A percentile compares a stretch with the other conserved stretches of the same genome.
Conservation (phyloP, 2,888 invertebrate species). For the Drosophila borealis region DNA sequence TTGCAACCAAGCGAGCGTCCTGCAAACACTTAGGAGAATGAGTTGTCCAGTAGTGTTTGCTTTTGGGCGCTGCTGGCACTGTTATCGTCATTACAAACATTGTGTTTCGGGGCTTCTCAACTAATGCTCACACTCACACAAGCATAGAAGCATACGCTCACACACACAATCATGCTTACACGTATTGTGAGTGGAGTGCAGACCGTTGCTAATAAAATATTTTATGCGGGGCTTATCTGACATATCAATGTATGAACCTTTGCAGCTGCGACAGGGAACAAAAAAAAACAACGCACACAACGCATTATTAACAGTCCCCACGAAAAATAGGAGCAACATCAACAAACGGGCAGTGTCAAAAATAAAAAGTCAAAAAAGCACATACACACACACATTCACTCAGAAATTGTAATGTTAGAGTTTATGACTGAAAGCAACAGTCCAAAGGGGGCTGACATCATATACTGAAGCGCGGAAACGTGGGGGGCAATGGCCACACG, state of each 20-base stretch:
- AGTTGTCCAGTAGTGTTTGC: conserved; percentile 58
- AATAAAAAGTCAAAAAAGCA: conserved; percentile 54
- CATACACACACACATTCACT: conserved; percentile 35
- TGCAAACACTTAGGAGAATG: conserved; percentile 49
- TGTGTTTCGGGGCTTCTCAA: conserved; percentile 38
- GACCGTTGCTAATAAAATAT: conserved; percentile 73
- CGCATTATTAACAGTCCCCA: conserved; percentile 71
- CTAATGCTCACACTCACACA: conserved; percentile 11
- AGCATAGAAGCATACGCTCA: not conserved
- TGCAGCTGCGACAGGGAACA: conserved; percentile 61
- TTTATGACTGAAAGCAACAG: conserved; percentile 73
- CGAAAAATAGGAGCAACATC: conserved; percentile 52
- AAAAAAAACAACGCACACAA: conserved; percentile 57
- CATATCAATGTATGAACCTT: conserved; percentile 68
- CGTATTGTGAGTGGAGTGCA: conserved; percentile 35
- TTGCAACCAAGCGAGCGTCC: conserved; percentile 18
- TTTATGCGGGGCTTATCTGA: conserved; percentile 75
- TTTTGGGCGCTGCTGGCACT: conserved; percentile 55
- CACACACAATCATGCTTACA: not conserved
- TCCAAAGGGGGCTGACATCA: conserved; percentile 23
- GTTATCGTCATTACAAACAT: conserved; percentile 59
- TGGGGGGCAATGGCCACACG: conserved; percentile 19
- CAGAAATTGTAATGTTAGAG: conserved; percentile 64
- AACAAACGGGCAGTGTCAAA: conserved; percentile 69
- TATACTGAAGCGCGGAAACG: not conserved